Conservation (phyloP, 2,113 vertebrate species). For the Nanorana parkeri region DNA sequence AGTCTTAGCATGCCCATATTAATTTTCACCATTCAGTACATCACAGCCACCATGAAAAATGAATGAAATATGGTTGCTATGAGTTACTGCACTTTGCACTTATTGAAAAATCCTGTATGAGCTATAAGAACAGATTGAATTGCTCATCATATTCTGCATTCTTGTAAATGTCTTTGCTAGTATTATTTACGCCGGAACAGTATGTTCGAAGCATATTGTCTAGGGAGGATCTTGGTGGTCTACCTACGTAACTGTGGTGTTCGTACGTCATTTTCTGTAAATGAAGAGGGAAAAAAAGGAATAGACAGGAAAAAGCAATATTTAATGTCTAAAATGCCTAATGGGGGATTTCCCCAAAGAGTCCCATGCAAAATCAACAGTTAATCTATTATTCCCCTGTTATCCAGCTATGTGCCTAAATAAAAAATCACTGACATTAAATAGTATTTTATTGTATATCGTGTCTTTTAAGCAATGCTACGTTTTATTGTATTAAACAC, state of each 20-base stretch:
- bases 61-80: no score
- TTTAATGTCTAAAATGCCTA: conserved; percentile 53
- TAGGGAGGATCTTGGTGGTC: conserved; percentile 55
- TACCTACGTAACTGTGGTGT: conserved; percentile 49
- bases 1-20: no score
- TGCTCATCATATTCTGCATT: conserved; percentile 46
- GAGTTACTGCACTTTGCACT: no score
- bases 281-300: conserved; percentile 54
- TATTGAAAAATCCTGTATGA: no score
- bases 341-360: conserved; percentile 56
- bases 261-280: conserved; percentile 63
- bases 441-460: not conserved
- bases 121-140: not conserved
- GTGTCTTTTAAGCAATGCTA: not conserved
- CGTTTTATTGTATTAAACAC: not conserved
- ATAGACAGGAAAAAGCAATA: conserved; percentile 39
- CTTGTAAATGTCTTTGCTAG: conserved; percentile 67
- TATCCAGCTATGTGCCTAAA: conserved; percentile 11
- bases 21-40: no score
- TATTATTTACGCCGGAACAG: conserved; percentile 57
- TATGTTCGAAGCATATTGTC: conserved; percentile 51
- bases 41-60: no score
- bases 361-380: conserved; percentile 61
- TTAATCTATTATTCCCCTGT: conserved; percentile 39
- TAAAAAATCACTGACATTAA: conserved; percentile 7